Base-by-base conservation (phyloP, 1,140 invertebrate species). In the Papilio xuthus region DNA sequence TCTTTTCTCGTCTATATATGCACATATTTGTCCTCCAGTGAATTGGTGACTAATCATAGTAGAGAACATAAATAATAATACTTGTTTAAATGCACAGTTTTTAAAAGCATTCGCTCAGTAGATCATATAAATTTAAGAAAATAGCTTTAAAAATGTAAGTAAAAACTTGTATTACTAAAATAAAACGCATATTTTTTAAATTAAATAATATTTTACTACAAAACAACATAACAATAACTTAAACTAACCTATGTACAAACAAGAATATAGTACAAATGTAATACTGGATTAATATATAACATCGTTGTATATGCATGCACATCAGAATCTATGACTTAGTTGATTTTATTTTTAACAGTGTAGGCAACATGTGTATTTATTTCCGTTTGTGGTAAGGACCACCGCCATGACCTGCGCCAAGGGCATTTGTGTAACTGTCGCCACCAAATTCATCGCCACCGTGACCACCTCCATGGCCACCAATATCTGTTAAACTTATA, bases 381-480 rank as follows among this genome's bases (percentile, higher is more conserved):
- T 90, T 90, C 81, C 85, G 85, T 82, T 89, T 91, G 50, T 91
- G 91, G 79, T 93, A 93, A n/a, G 92, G 91, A 1, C 92, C 92
- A 28, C 92, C 92, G 8, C 92, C 92, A 80, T 93, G 90, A 12
- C 86, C 88, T 10, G 88, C 81, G 10, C 74, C 74, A 15, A 76
- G 53, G 12, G 74, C 74, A 15, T 76, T 76, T 42, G 74, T 63
- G 53, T 76, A 85, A 0, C 82, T 73, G 47, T 81, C 83, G 41
- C 82, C 83, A 69, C 83, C 73, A n/a, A 81, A 84, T 26, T 69
- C 77, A 44, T 69, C 60, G 4, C 77, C 77, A 15, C 77, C 74
- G 41, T 78, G 71, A 32, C 83, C 71, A 42, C 78, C 81, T 12
- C 80, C 85, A 26, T 81, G 79, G 53, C 81, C 78, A 28, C 81